phyloP scores from a whole-genome alignment of 1,140 invertebrate genomes.

The Drosophila bipectinata region DNA sequence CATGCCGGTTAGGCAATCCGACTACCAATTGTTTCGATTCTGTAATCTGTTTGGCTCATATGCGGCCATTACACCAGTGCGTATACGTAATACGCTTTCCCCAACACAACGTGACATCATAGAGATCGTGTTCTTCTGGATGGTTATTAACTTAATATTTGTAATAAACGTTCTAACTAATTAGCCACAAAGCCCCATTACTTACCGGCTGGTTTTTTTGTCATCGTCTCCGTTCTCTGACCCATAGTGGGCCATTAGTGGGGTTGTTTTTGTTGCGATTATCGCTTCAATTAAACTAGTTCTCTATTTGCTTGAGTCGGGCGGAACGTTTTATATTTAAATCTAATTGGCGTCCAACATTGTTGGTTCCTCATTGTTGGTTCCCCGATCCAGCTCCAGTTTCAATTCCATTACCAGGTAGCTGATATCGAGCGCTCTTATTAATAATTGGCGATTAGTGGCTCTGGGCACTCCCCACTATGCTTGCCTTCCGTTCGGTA shows the following conservation, averaged over 20 bases:
- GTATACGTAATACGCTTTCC: slow-evolving; percentile 54
- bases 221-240: slow-evolving; percentile 21
- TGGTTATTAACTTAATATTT: slow-evolving; percentile 47
- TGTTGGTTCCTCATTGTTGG: slow-evolving; percentile 61
- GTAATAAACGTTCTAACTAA: slow-evolving; percentile 44
- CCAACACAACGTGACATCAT: slow-evolving; percentile 32
- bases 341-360: slow-evolving; percentile 59
- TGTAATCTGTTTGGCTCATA: slow-evolving; percentile 25
- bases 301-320: slow-evolving; percentile 62
- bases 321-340: slow-evolving; percentile 65
- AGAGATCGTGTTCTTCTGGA: slow-evolving; percentile 21
- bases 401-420: slow-evolving; percentile 44
- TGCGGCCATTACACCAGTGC: slow-evolving; percentile 19
- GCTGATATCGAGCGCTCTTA: slow-evolving; percentile 27
- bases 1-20: slow-evolving; percentile 31
- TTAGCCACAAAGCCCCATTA: slow-evolving; percentile 20
- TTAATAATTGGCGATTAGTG: slow-evolving; percentile 50
- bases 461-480: slow-evolving; percentile 13
- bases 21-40: slow-evolving; percentile 30
- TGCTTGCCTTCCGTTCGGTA: slow-evolving; percentile 28
- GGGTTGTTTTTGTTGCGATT: slow-evolving; percentile 29
- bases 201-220: slow-evolving; percentile 16
- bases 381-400: slow-evolving; percentile 30
- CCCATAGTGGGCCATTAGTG: slow-evolving; percentile 1
- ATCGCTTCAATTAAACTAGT: slow-evolving; percentile 63